Base-by-base conservation (phyloP, 2,797 vertebrate genomes). In the Macrochelys suwanniensis region DNA sequence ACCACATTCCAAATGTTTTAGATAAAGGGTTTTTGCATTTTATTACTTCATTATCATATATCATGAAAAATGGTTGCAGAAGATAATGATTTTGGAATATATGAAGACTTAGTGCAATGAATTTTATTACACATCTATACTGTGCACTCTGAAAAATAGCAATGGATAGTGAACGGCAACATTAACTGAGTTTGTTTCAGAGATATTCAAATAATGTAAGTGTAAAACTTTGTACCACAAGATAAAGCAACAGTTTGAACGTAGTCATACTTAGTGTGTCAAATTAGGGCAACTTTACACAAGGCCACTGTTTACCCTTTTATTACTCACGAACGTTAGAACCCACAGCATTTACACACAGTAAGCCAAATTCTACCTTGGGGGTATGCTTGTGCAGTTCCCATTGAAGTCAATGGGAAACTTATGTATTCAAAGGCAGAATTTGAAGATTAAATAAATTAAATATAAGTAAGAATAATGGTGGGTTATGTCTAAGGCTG, bases 31-130 rank as follows among this genome's bases (percentile, higher is more conserved):
- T 94, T 96, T 90, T 90, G 90, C 76, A 94, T 96, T 97, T 97
- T 87, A 96, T 97, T 97, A 89, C 85, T 97, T 97, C 78, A 94
- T 97, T 97, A 97, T 95, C 85, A 95, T 96, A 93, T 91, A 97
- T 88, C 90, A 95, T 80, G 37, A 96, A 96, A 96, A 97, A 97
- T 79, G 95, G 26, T 94, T 90, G 90, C 76, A 94, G 85, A 53
- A 96, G 92, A 96, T 95, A 97, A 98, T 65, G 51, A 96, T 95
- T 96, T 95, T 96, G 92, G 84, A 96, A 94, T 94, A 88, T 54
- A 78, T 87, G 85, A 97, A 94, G 91, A 90, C 61, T 74, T n/a
- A 61, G 77, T 96, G 47, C 82, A 96, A 96, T 98, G 97, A 97
- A 97, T 93, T 51, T 92, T 85, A 92, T 90, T 93, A 77, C 57